Base-by-base conservation (phyloP, 2,888 invertebrate species). In the Copidosoma aretas region DNA sequence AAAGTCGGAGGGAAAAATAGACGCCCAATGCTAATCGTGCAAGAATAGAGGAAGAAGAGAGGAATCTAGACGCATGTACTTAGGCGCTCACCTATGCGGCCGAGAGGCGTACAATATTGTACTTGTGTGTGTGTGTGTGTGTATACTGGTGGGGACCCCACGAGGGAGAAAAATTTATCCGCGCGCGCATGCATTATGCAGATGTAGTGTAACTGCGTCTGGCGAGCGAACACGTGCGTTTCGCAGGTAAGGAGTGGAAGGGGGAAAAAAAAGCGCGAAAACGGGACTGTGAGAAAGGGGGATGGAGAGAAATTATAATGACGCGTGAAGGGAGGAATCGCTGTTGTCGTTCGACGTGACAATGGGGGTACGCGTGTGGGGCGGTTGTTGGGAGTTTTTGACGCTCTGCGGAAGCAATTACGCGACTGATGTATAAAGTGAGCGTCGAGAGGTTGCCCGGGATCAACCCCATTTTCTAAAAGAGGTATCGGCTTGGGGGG, bases 71-170 rank as follows among this genome's bases (percentile, higher is more conserved):
- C 43, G 12, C 62, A 32, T 32, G 8, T 32, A 32, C 32, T 32
- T 32, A 32, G 73, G 73, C 75, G 22, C 73, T 71, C 41, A 17
- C 62, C 51, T 58, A 52, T n/a, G n/a, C n/a, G 32, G 32, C 32
- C 32, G 32, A 32, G 21, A 19, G 22, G 19, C 10, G 59, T 49
- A 43, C 24, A 52, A 21, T 22, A 19, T 22, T 60, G 25, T 10
- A 10, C 41, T 8, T 10, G 10, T 12, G 10, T 51, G 19, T 21
- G 52, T 51, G 10, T n/a, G 24, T 41, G 19, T n/a, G n/a, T 22
- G 43, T 52, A 51, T 51, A 32, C 39, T 39, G n/a, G 8, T 46
- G 46, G 17, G 49, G 49, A 3, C 49, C 19, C 49, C n/a, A n/a
- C n/a, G n/a, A 49, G 19, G 19, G 32, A 32, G 32, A n/a, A n/a